Evolutionary conservation across 2,113 vertebrate species (phyloP).

Genomic region (Clarias batrachus): DNA sequence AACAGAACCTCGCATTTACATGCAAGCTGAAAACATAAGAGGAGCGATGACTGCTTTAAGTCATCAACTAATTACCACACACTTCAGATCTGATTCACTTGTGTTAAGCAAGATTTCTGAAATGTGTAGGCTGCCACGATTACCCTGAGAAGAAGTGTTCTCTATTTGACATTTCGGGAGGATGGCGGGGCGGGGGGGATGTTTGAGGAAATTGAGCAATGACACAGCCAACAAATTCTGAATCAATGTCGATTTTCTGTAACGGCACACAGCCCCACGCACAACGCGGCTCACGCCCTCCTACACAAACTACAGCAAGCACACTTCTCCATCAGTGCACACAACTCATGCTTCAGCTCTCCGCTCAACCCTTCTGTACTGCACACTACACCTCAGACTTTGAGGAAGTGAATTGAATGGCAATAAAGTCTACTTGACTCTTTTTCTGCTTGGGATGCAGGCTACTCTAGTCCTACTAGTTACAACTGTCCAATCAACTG

Average conservation of each 20-base stretch:
- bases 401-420: neutral
- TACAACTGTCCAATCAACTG: neutral
- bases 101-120: neutral
- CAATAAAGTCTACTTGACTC: neutral
- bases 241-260: neutral
- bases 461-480: neutral
- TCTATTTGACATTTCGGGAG: neutral
- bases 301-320: neutral
- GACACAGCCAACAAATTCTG: neutral
- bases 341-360: neutral
- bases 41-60: neutral
- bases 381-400: neutral
- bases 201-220: constrained; percentile 27
- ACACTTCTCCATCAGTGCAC: constrained; percentile 14
- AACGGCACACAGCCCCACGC: neutral
- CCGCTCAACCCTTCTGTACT: constrained; percentile 34
- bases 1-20: neutral
- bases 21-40: neutral
- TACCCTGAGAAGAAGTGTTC: neutral
- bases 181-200: too few relatives aligned
- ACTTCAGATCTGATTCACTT: neutral
- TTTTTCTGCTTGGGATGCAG: neutral
- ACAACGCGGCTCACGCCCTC: neutral
- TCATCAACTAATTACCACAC: neutral
- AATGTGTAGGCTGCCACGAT: neutral